Conservation (phyloP, 2,113 vertebrate genomes). For the Chlorodrepanis virens region DNA sequence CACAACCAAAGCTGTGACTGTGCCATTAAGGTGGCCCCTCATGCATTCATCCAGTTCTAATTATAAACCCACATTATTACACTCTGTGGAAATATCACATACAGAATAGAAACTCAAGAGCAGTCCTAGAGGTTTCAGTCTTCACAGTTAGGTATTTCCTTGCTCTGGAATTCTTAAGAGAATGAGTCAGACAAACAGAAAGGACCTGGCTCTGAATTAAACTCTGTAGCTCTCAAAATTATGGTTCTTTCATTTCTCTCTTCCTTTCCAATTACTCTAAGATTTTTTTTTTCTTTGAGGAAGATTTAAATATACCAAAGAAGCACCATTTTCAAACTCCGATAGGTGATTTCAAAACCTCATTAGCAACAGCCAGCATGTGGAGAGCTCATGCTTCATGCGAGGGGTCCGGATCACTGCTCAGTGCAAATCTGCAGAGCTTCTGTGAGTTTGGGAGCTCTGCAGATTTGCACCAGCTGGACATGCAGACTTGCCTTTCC, state of each 20-base stretch:
- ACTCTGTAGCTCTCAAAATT: not conserved
- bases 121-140: not conserved
- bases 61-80: not conserved
- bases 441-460: not conserved
- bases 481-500: not conserved
- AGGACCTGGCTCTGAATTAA: not conserved
- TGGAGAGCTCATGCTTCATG: not conserved
- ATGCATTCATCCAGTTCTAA: not conserved
- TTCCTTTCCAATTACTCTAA: not conserved
- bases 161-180: not conserved
- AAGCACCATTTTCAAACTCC: not conserved
- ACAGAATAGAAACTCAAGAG: not conserved
- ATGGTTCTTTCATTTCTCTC: not conserved
- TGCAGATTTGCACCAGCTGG: slow-evolving; percentile 16
- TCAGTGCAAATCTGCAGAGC: not conserved
- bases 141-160: not conserved
- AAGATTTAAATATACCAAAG: not conserved
- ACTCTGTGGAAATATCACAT: not conserved
- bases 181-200: not conserved
- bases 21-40: not conserved
- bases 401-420: not conserved
- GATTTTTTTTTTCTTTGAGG: not conserved
- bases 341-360: not conserved
- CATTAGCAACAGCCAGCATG: not conserved
- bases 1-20: not conserved